Percentiles rank a stretch among this genome's conserved stretches.
Evolutionary conservation across 2,797 vertebrate species (phyloP).

Genomic region (Taenioides sp.): DNA sequence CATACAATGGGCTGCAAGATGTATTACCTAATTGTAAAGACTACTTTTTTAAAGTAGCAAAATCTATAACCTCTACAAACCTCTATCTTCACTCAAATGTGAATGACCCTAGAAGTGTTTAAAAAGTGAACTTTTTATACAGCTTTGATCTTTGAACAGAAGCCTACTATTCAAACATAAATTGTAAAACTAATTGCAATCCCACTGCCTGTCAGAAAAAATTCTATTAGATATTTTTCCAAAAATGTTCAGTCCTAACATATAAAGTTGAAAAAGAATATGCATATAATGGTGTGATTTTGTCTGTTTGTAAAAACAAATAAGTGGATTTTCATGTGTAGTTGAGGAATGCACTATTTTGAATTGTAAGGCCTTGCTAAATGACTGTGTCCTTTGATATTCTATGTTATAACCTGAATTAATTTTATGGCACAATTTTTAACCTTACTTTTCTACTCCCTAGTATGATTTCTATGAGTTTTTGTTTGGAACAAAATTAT

Average conservation of each 20-base stretch:
- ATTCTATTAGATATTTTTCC: neutral
- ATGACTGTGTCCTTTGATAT: neutral
- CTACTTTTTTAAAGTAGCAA: too few species aligned
- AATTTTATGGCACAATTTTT: neutral
- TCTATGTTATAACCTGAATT: neutral
- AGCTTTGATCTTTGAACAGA: neutral
- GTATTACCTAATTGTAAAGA: neutral
- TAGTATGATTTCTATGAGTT: slow-evolving; percentile 13
- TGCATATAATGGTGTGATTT: neutral
- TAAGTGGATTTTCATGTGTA: neutral
- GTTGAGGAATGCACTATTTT: neutral
- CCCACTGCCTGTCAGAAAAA: neutral
- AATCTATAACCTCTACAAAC: neutral
- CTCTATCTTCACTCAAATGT: neutral
- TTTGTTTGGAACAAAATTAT: slow-evolving; percentile 81
- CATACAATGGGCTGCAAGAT: neutral
- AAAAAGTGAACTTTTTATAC: neutral
- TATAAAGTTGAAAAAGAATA: neutral
- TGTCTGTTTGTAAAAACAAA: neutral
- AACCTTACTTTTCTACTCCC: neutral
- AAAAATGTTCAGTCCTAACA: neutral
- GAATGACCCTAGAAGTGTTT: neutral
- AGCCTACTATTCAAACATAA: neutral
- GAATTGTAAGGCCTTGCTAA: too few species aligned
- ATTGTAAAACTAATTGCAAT: neutral